Evolutionary conservation across 1,140 invertebrate species (phyloP), one percentile per base, ranked within the genome.

Genomic region (Drosophila lowei): DNA sequence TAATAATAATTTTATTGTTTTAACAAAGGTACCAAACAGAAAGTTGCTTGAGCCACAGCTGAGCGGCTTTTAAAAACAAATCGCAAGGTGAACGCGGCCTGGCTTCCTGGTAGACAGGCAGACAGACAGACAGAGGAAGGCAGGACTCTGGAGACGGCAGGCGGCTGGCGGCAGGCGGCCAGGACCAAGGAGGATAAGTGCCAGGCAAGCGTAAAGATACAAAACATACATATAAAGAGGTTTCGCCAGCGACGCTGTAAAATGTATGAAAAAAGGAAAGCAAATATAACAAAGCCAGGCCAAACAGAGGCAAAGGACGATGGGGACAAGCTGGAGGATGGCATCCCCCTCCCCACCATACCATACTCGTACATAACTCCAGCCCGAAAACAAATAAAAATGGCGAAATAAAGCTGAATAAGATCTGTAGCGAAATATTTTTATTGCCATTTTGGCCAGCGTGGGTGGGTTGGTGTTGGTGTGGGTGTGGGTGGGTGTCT

Each of bases 1-100:
- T 88, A 88, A 88, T 88, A 88, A 88, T 88, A 88, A 88, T 88
- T 88, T 88, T 88, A 88, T 88, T 88, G 83, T 88, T 88, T 88
- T 88, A 88, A 88, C 83, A 88, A 81, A 88, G 83, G 83, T 86
- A 88, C 77, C 77, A 79, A 81, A 86, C 83, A 76, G 78, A 88
- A 88, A 88, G 83, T 88, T 88, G 85, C 76, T 88, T 88, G 78
- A 88, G 83, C 83, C 83, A 88, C 83, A 88, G 83, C 83, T 88
- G 83, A 88, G 83, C 83, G 83, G 83, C 83, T 88, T 88, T 88
- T 88, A 88, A 88, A 88, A 88, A 88, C 83, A 88, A 88, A 88
- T 88, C 83, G 83, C 58, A 83, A 68, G 83, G 78, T 73, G 74
- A 67, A 50, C 65, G 65, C 48, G 54, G 66, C 66, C 66, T 30